Evolutionary conservation across 2,888 invertebrate species (phyloP).

Genomic region (Acleris laterana): DNA sequence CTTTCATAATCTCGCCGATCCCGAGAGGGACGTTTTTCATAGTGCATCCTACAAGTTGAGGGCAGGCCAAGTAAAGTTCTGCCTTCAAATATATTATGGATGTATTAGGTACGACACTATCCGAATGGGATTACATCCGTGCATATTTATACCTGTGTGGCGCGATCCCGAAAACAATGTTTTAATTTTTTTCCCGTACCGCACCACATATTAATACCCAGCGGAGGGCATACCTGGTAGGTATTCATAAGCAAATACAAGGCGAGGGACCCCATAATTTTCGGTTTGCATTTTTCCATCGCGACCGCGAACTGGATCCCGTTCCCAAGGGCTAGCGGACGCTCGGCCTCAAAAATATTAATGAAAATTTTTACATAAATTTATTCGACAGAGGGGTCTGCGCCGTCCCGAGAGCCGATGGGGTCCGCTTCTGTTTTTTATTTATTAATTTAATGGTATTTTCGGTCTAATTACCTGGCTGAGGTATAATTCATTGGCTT

Average conservation of each 20-base stretch:
- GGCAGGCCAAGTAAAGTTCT: constrained; percentile 45
- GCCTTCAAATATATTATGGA: constrained; percentile 10
- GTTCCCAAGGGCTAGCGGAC: constrained; percentile 81
- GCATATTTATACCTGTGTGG: constrained; percentile 36
- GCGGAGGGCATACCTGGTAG: constrained; percentile 63
- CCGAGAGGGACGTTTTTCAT: constrained; percentile 77
- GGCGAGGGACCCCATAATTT: constrained; percentile 82
- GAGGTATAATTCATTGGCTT: constrained; percentile 82
- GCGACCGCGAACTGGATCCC: constrained; percentile 83
- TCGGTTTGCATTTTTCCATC: constrained; percentile 85
- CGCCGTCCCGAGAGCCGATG: constrained; percentile 70
- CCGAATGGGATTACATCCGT: not conserved
- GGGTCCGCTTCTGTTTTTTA: constrained; percentile 80
- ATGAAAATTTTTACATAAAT: constrained; percentile 85
- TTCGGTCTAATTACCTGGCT: constrained; percentile 83
- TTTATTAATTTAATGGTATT: constrained; percentile 85
- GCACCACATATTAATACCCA: constrained; percentile 69
- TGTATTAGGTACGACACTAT: not conserved
- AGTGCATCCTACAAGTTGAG: constrained; percentile 59
- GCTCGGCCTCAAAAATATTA: constrained; percentile 83
- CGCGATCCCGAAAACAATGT: constrained; percentile 57
- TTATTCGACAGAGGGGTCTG: constrained; percentile 82
- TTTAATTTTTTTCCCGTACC: constrained; percentile 73
- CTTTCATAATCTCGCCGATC: constrained; percentile 82
- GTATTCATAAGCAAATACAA: constrained; percentile 84